Base-by-base conservation (phyloP, 2,113 vertebrate genomes). In the Pelmatolapia mariae region DNA sequence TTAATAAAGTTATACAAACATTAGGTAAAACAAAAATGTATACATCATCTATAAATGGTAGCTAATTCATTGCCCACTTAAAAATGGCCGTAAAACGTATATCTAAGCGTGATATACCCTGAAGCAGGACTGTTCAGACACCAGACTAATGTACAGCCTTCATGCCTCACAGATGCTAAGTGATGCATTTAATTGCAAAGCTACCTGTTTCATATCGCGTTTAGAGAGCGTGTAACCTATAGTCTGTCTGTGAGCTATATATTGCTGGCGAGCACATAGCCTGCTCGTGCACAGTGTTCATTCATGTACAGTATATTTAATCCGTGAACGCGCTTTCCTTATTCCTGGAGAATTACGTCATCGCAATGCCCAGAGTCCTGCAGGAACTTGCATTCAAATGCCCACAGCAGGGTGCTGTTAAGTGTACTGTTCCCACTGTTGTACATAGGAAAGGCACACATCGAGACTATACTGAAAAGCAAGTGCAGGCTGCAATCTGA, bases 291-390 rank as follows among this genome's bases (percentile, higher is more conserved):
- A 87, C 85, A 16, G 84, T 88, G 88, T 91, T 89, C 89, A 93
- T 92, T 95, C 91, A 90, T 89, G 92, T 87, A 89, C 89, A 93
- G 40, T 88, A 80, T 36, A 90, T 87, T 80, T 38, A 61, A 52
- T 24, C 6, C 78, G 54, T 80, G 93, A 87, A 87, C 91, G 93
- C 91, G 89, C 90, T 5, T 82, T 45, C 79, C 87, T 89, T 89
- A 86, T 91, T 89, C 84, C 52, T 80, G 80, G 83, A 38, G 81
- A 84, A 91, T 95, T 63, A 94, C 94, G 94, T 96, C 90, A 96
- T 76, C 80, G 47, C 83, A 86, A 33, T 59, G 45, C 26, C 47
- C 18, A 19, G 54, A n/a, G 76, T 80, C 80, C 81, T 85, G 91
- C 82, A 76, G 86, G 43, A 91, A 88, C 81, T 85, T 59, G 47